Percentiles rank a stretch among this genome's conserved stretches.
Evolutionary conservation across 2,888 invertebrate species (phyloP).

Genomic region (Drosophila leonis): DNA sequence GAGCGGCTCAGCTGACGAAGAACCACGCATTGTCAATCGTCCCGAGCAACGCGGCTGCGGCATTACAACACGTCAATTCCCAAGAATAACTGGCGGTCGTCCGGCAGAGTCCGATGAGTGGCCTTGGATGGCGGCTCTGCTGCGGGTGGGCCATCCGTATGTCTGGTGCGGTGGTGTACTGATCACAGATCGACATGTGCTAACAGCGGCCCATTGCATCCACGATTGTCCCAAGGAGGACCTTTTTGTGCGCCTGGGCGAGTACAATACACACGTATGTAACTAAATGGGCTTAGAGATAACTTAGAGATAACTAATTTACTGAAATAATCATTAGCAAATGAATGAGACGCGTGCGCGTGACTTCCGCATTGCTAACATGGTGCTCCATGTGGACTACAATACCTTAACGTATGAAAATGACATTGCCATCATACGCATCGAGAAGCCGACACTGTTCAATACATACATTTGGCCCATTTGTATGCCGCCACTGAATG

Average conservation of each 20-base stretch:
- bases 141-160: conserved; percentile 87
- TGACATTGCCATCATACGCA: conserved; percentile 91
- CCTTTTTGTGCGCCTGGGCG: conserved; percentile 91
- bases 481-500: conserved; percentile 90
- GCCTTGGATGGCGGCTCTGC: conserved; percentile 94
- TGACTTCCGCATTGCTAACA: conserved; percentile 89
- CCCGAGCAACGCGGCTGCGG: conserved; percentile 85
- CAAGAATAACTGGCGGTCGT: conserved; percentile 88
- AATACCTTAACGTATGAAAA: conserved; percentile 89
- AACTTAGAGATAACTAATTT: neutral
- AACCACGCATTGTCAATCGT: conserved; percentile 69
- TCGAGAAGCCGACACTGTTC: conserved; percentile 89
- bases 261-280: conserved; percentile 90
- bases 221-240: conserved; percentile 88
- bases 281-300: neutral
- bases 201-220: conserved; percentile 86
- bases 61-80: conserved; percentile 84
- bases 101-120: conserved; percentile 90
- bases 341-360: conserved; percentile 89
- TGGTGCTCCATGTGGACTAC: conserved; percentile 89
- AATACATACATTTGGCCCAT: conserved; percentile 94
- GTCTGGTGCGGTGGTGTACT: conserved; percentile 92
- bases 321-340: conserved; percentile 20
- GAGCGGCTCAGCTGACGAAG: conserved; percentile 43
- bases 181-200: conserved; percentile 89